phyloP scores from a whole-genome alignment of 1,140 invertebrate species.

The Formica selysi region DNA sequence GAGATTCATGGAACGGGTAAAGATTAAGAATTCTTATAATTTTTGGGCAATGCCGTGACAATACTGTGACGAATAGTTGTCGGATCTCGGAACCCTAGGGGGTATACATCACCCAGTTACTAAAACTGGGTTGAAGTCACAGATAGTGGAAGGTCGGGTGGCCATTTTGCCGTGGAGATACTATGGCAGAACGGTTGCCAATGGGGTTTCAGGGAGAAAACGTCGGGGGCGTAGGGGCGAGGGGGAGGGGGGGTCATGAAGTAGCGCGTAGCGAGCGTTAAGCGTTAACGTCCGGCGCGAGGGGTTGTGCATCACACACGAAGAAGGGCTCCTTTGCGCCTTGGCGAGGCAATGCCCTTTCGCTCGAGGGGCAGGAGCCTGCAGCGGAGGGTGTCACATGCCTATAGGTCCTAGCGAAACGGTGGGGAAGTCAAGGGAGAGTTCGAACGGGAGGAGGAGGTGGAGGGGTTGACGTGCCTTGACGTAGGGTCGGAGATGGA shows the following conservation, averaged over 20 bases:
- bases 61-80: slow-evolving; percentile 47
- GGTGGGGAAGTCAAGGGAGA: slow-evolving; percentile 69
- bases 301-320: slow-evolving; percentile 71
- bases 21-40: slow-evolving; percentile 7
- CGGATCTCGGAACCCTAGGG: slow-evolving; percentile 14
- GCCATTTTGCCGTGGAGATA: slow-evolving; percentile 79
- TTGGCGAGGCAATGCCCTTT: slow-evolving; percentile 72
- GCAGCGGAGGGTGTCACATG: slow-evolving; percentile 73
- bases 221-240: slow-evolving; percentile 60
- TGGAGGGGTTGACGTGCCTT: slow-evolving; percentile 64
- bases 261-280: slow-evolving; percentile 64
- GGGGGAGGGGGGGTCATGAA: slow-evolving; percentile 74
- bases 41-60: slow-evolving; percentile 20
- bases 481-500: slow-evolving; percentile 61
- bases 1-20: neutral
- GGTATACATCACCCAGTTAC: slow-evolving; percentile 50
- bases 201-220: slow-evolving; percentile 78
- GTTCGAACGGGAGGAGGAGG: slow-evolving; percentile 59
- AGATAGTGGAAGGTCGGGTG: slow-evolving; percentile 75
- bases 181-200: slow-evolving; percentile 80
- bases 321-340: slow-evolving; percentile 75
- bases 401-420: slow-evolving; percentile 69
- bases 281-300: slow-evolving; percentile 71
- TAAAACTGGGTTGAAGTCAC: slow-evolving; percentile 54
- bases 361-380: slow-evolving; percentile 71